phyloP scores from a whole-genome alignment of 2,888 invertebrate species.

The Drosophila maculinotata region DNA sequence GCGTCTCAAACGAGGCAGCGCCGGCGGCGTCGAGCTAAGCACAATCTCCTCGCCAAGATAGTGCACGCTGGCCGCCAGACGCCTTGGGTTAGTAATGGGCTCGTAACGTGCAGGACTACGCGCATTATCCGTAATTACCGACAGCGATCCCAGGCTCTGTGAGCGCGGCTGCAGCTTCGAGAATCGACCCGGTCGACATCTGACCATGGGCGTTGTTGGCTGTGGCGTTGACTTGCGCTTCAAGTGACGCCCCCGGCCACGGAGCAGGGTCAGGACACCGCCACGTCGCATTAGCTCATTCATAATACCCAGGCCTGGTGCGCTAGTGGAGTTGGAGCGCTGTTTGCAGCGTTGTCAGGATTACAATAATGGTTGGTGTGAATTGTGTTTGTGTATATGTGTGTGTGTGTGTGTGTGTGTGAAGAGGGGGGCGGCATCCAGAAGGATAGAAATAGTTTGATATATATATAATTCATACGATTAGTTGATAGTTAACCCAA shows the following conservation, averaged over 20 bases:
- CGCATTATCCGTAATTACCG: conserved; percentile 84
- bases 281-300: conserved; percentile 83
- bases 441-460: conserved; percentile 37
- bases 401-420: conserved; percentile 11
- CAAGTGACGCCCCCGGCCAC: conserved; percentile 83
- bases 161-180: conserved; percentile 83
- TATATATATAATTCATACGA: conserved; percentile 21
- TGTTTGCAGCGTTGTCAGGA: conserved; percentile 35
- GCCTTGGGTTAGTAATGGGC: conserved; percentile 83
- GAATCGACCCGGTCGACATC: conserved; percentile 70
- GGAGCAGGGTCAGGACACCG: conserved; percentile 83
- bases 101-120: conserved; percentile 81
- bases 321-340: conserved; percentile 77
- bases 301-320: conserved; percentile 82
- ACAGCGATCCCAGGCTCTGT: conserved; percentile 84
- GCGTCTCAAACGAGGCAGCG: conserved; percentile 78
- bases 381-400: conserved; percentile 3
- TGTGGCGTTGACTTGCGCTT: conserved; percentile 84
- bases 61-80: conserved; percentile 83
- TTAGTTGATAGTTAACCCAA: conserved; percentile 41
- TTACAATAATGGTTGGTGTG: conserved; percentile 35
- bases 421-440: conserved; percentile 57
- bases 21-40: conserved; percentile 51
- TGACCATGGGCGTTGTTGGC: conserved; percentile 81
- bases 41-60: conserved; percentile 78